Evolutionary conservation across 1,140 invertebrate genomes (phyloP), one percentile per base, ranked within the genome.

Genomic region (Caerostris extrusa): DNA sequence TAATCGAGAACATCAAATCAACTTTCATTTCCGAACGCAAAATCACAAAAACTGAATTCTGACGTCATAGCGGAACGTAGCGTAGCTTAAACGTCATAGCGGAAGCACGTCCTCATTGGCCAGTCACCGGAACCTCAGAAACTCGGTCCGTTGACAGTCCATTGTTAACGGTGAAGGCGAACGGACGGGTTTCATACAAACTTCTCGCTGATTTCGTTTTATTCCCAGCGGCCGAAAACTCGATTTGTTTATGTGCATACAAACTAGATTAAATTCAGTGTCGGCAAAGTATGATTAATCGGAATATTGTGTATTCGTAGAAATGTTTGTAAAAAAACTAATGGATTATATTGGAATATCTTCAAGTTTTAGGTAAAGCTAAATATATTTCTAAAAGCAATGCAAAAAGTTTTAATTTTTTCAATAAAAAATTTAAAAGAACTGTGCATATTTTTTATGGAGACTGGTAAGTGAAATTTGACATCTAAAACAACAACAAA

Each of bases 291-390:
- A 64, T 64, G 58, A 53, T 58, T 77, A 12, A 7, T 90, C 57
- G 64, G 64, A 71, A 55, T 90, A 19, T 14, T 56, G 50, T 60
- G 85, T 87, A 60, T 87, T 57, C 34, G 34, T 69, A 81, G 56
- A 85, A 92, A 58, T 77, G 53, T 87, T 60, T 55, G 58, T 71
- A 77, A 71, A 53, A 77, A 55, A 71, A 19, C 91, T 34, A 93
- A 93, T 93, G 91, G 91, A 93, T 93, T 87, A 93, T 87, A 58
- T 71, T 93, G 91, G 91, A 77, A 87, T 93, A 93, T 87, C 82
- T 71, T 93, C 67, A 77, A 53, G n/a, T 85, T 92, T 85, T 55
- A 81, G 90, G 90, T 92, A 92, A n/a, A 92, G 90, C 57, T 14
- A 50, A 83, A 85, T 58, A 85, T 19, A 58, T 85, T 58, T 85